These are phyloP conservation scores for Amia ocellicauda DNA, from an alignment of 2,113 vertebrate species.

Conservation along the genomic window DNA sequence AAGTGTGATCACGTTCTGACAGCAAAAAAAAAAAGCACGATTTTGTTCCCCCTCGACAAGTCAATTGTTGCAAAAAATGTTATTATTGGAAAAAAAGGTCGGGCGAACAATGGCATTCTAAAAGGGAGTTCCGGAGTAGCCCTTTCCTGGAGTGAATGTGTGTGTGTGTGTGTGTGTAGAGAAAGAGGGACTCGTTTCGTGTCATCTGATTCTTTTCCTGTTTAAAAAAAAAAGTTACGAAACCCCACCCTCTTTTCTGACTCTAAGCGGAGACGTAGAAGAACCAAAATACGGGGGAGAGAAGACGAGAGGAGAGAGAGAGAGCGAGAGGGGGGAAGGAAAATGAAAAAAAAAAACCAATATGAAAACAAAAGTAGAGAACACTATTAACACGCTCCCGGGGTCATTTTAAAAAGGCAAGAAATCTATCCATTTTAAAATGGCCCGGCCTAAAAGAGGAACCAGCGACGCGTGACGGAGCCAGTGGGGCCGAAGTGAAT, in stretches of 20 bases:
- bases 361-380: not conserved
- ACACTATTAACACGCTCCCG: constrained; percentile 25
- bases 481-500: constrained; percentile 30
- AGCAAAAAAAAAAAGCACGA: too few relatives aligned
- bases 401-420: constrained; percentile 19
- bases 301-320: constrained; percentile 24
- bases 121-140: too few relatives aligned
- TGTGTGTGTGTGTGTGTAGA: too few relatives aligned
- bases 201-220: constrained; percentile 69
- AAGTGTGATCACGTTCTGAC: too few relatives aligned
- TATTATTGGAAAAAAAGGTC: too few relatives aligned
- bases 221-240: constrained; percentile 43
- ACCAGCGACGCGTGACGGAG: constrained; percentile 4
- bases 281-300: constrained; percentile 42
- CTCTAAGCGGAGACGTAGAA: constrained; percentile 47
- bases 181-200: not conserved
- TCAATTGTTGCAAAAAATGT: too few relatives aligned
- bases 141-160: too few relatives aligned
- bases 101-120: too few relatives aligned
- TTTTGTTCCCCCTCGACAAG: too few relatives aligned
- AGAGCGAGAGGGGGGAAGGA: too few relatives aligned
- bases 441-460: constrained; percentile 19
- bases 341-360: too few relatives aligned
- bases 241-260: constrained; percentile 57
- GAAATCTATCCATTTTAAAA: too few relatives aligned